A percentile compares a stretch with the other conserved stretches of the same genome.
Conservation (phyloP, 2,888 invertebrate genomes). For the Macrosiphum euphorbiae region DNA sequence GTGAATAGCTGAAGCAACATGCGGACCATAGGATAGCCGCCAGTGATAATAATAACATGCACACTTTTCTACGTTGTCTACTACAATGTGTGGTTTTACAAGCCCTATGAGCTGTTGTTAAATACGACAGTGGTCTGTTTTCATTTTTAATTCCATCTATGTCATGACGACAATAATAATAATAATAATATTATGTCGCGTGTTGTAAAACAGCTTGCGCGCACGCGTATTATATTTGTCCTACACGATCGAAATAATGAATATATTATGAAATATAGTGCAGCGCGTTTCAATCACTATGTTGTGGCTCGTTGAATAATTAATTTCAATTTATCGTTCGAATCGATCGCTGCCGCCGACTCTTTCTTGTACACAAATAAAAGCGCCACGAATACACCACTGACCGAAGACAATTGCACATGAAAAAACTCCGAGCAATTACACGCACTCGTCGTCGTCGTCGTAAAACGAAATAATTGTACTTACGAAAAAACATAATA, state of each 20-base stretch:
- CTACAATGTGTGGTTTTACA: neutral
- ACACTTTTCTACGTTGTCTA: neutral
- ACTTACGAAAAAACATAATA: neutral
- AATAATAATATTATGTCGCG: neutral
- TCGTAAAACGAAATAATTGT: slow-evolving; percentile 8
- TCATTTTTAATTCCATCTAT: neutral
- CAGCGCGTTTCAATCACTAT: neutral
- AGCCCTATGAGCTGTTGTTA: neutral
- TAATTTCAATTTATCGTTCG: slow-evolving; percentile 42
- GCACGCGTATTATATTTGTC: neutral
- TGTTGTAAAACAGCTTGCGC: neutral
- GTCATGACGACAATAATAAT: neutral
- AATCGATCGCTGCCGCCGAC: neutral
- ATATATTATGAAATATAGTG: neutral
- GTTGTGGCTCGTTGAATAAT: slow-evolving; percentile 24
- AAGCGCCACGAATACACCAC: neutral
- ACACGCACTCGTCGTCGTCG: neutral
- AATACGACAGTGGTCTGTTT: neutral
- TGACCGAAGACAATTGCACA: neutral
- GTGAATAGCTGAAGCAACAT: no score
- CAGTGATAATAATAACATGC: no score
- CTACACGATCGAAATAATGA: slow-evolving; percentile 23
- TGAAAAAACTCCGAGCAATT: neutral
- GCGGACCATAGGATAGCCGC: no score
- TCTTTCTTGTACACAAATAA: neutral